These are phyloP conservation scores for Seriola aureovittata DNA, from an alignment of 2,113 vertebrate species.

Conservation along the genomic window DNA sequence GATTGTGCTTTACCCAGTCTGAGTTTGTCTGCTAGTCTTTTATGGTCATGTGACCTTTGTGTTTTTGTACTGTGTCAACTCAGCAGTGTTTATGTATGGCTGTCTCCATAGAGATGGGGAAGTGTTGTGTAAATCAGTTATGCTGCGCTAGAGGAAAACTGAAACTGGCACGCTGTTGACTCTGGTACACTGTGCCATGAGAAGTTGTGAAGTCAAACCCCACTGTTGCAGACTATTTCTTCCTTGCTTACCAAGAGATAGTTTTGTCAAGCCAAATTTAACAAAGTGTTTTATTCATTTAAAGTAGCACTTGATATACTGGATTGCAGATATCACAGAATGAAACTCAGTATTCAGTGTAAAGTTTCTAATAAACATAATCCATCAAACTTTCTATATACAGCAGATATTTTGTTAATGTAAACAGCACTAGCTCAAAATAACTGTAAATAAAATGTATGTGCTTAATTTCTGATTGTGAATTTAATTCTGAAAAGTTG, in stretches of 20 bases:
- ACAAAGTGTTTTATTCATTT: constrained; percentile 13
- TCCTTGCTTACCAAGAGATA: neutral
- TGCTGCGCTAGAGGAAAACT: constrained; percentile 67
- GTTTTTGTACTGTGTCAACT: constrained; percentile 80
- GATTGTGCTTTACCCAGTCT: constrained; percentile 40
- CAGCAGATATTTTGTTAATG: constrained; percentile 1
- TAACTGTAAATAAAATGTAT: neutral
- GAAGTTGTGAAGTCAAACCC: constrained; percentile 46
- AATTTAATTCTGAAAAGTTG: neutral
- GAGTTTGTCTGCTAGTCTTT: constrained; percentile 66
- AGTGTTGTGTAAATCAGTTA: constrained; percentile 80
- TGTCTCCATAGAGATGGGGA: constrained; percentile 76
- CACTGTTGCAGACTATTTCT: constrained; percentile 2
- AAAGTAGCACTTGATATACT: neutral
- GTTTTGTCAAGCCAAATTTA: neutral
- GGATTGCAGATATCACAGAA: neutral
- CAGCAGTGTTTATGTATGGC: constrained; percentile 78
- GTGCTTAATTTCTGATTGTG: neutral
- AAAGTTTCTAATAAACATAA: neutral
- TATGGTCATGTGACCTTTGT: constrained; percentile 79
- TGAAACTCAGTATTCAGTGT: neutral
- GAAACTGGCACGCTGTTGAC: constrained; percentile 59
- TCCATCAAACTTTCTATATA: neutral
- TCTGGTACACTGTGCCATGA: constrained; percentile 30
- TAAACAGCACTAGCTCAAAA: neutral